Evolutionary conservation across 2,797 vertebrate species (phyloP).

Genomic region (Enoplosus armatus): DNA sequence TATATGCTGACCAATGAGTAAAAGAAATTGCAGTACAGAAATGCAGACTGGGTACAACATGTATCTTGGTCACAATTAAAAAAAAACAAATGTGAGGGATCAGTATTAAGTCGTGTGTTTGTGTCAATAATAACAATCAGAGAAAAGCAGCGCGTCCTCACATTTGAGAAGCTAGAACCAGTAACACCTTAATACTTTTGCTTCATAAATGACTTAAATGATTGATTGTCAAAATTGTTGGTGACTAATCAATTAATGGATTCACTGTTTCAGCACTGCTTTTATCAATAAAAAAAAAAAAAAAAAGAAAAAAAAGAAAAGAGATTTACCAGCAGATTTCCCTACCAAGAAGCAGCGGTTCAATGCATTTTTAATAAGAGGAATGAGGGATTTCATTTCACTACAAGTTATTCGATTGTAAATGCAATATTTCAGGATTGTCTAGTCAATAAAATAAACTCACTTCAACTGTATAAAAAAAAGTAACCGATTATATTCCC

Average conservation of each 20-base stretch:
- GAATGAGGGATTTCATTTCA: background rate
- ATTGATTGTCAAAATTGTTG: no score
- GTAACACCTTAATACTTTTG: no score
- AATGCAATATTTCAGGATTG: background rate
- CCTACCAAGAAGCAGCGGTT: background rate
- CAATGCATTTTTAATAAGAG: background rate
- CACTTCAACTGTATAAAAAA: background rate
- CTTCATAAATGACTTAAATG: no score
- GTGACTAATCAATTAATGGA: background rate
- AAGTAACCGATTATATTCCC: background rate
- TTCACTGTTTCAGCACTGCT: background rate
- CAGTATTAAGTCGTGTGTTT: background rate
- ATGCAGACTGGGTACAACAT: background rate
- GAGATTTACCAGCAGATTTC: background rate
- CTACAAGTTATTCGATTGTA: background rate
- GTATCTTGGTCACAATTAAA: no score
- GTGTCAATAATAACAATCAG: background rate
- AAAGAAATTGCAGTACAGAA: background rate
- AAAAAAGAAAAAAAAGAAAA: background rate
- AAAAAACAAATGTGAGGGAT: background rate
- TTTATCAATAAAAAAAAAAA: background rate
- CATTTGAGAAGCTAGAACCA: background rate
- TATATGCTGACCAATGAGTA: background rate
- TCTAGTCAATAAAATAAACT: background rate
- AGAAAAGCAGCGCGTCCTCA: no score